These are phyloP conservation scores for Drosophila ezoana DNA, from an alignment of 2,888 invertebrate species.

Conservation along the genomic window DNA sequence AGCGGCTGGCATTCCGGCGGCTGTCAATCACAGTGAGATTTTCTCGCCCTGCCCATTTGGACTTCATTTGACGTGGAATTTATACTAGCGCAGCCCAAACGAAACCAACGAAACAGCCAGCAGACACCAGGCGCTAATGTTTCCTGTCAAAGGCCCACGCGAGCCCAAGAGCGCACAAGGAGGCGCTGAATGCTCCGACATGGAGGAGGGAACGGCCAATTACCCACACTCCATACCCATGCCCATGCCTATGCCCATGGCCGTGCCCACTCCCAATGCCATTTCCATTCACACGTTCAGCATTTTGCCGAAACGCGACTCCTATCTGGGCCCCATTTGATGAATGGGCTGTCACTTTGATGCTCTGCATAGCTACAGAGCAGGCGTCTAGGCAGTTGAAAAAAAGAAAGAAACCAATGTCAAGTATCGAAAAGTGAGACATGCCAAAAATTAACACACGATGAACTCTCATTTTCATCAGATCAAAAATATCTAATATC, in stretches of 20 bases:
- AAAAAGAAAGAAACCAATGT: slow-evolving; percentile 1
- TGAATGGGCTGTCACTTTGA: slow-evolving; percentile 71
- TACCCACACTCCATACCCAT: slow-evolving; percentile 45
- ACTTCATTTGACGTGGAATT: slow-evolving; percentile 65
- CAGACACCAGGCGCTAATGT: slow-evolving; percentile 67
- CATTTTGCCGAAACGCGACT: slow-evolving; percentile 45
- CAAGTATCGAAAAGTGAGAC: slow-evolving; percentile 11
- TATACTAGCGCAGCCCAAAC: slow-evolving; percentile 30
- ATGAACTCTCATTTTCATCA: neutral
- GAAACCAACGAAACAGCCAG: slow-evolving; percentile 9
- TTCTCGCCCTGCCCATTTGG: slow-evolving; percentile 46
- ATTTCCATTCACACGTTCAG: slow-evolving; percentile 57
- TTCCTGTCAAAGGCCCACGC: slow-evolving; percentile 61
- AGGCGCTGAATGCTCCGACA: slow-evolving; percentile 1
- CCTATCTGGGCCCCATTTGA: slow-evolving; percentile 58
- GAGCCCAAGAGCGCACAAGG: slow-evolving; percentile 3
- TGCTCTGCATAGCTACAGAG: slow-evolving; percentile 11
- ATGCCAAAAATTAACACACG: slow-evolving; percentile 9
- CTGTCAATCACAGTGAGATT: slow-evolving; percentile 61
- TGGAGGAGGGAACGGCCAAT: slow-evolving; percentile 56
- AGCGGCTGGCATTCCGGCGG: slow-evolving; percentile 58
- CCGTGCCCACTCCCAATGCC: slow-evolving; percentile 13
- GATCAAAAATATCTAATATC: neutral
- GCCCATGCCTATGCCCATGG: neutral
- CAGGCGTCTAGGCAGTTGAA: neutral